Percentiles rank a stretch among this genome's conserved stretches.
phyloP scores from a whole-genome alignment of 2,113 vertebrate genomes.

The Sterrhoptilus dennistouni region DNA sequence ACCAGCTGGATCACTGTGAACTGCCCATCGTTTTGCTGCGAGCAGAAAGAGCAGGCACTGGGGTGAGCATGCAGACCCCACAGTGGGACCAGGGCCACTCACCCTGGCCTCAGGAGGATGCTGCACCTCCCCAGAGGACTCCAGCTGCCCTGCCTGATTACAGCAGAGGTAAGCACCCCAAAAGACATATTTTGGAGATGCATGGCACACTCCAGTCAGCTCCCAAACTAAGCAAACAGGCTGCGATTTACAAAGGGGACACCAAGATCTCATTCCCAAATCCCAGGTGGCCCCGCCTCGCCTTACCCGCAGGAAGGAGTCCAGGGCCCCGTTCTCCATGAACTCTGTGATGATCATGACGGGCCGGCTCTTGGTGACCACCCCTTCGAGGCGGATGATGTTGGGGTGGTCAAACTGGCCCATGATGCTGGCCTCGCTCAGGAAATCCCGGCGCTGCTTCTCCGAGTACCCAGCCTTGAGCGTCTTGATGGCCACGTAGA shows the following conservation, averaged over 20 bases:
- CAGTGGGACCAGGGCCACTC: fast-evolving
- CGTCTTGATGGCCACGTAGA: conserved; percentile 97
- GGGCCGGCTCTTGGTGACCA: conserved; percentile 96
- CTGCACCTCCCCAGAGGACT: neutral
- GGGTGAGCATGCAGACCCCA: neutral
- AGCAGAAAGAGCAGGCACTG: neutral
- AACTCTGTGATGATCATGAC: conserved; percentile 99
- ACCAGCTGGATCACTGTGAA: conserved; percentile 98
- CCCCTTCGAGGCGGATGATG: conserved; percentile 94
- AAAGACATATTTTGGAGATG: neutral
- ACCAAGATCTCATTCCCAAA: neutral
- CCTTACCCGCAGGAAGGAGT: conserved; percentile 96
- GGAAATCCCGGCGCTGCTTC: conserved; percentile 95
- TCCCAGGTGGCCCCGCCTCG: fast-evolving
- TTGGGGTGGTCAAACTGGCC: conserved; percentile 98
- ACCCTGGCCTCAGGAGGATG: neutral
- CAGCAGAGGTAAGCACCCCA: neutral
- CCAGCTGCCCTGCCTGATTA: neutral
- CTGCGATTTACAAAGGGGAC: fast-evolving
- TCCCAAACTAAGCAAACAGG: neutral
- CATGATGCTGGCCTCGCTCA: conserved; percentile 98
- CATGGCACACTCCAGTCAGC: fast-evolving
- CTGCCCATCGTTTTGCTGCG: conserved; percentile 96
- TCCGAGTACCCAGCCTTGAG: conserved; percentile 95
- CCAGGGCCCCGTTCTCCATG: conserved; percentile 97